These are phyloP conservation scores for Aphidius ervi DNA, from an alignment of 1,140 invertebrate genomes.

Conservation along the genomic window DNA sequence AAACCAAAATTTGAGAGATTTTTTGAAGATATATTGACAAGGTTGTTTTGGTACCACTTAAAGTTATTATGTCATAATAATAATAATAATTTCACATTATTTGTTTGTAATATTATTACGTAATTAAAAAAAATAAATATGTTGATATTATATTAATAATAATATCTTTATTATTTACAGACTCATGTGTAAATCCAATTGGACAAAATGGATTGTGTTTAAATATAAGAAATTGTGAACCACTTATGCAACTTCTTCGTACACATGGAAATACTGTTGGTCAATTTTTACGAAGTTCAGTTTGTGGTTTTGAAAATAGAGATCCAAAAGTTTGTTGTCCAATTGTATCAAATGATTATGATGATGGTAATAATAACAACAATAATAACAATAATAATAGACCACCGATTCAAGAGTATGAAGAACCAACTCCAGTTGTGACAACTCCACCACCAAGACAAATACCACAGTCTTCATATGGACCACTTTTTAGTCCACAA, in stretches of 20 bases:
- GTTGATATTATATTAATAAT: not conserved
- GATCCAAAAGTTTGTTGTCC: conserved; percentile 57
- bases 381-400: not conserved
- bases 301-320: conserved; percentile 54
- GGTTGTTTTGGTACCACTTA: too few relatives aligned
- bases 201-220: conserved; percentile 47
- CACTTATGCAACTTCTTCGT: conserved; percentile 45
- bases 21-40: too few relatives aligned
- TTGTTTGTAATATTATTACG: too few relatives aligned
- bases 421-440: too few relatives aligned
- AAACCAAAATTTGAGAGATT: too few relatives aligned
- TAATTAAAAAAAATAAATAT: too few relatives aligned
- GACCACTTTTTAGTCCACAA: conserved; percentile 27
- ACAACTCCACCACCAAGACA: not conserved
- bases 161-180: conserved; percentile 1
- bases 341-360: too few relatives aligned
- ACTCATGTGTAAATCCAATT: conserved; percentile 37
- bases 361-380: conserved; percentile 10
- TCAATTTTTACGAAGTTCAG: conserved; percentile 50
- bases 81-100: too few relatives aligned
- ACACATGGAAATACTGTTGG: conserved; percentile 29
- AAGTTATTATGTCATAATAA: too few relatives aligned
- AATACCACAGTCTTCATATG: conserved; percentile 18
- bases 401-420: not conserved
- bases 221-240: conserved; percentile 47